Conservation (phyloP, 2,113 vertebrate species). For the Chionodraco myersi region DNA sequence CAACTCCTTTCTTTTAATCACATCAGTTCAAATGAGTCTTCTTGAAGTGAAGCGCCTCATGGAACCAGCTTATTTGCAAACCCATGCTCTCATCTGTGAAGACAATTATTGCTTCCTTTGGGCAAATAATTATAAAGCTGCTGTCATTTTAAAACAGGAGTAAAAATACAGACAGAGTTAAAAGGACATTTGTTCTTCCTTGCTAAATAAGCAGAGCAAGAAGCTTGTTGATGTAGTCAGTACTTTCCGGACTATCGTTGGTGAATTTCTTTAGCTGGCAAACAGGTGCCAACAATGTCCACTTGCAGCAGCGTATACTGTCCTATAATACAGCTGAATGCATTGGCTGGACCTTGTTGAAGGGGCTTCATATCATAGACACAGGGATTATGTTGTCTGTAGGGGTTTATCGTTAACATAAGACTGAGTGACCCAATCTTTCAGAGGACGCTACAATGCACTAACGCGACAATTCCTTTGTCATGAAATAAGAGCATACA, state of each 20-base stretch:
- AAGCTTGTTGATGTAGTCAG: neutral
- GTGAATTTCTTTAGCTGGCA: neutral
- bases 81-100: neutral
- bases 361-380: constrained; percentile 26
- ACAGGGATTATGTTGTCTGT: neutral
- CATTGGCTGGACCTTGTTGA: neutral
- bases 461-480: constrained; percentile 40
- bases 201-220: neutral
- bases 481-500: constrained; percentile 52
- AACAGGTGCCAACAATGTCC: constrained; percentile 2
- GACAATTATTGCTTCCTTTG: neutral
- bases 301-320: constrained; percentile 7
- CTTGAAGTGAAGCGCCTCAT: constrained; percentile 21
- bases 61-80: constrained; percentile 1
- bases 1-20: neutral
- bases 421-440: constrained; percentile 19
- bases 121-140: neutral
- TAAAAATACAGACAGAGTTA: too few relatives aligned
- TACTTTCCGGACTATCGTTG: neutral
- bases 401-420: neutral
- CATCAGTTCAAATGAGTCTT: neutral
- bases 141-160: too few relatives aligned
- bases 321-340: neutral
- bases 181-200: neutral
- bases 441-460: constrained; percentile 46